Evolutionary conservation across 2,113 vertebrate genomes (phyloP).

Genomic region (Sclerurus mexicanus): DNA sequence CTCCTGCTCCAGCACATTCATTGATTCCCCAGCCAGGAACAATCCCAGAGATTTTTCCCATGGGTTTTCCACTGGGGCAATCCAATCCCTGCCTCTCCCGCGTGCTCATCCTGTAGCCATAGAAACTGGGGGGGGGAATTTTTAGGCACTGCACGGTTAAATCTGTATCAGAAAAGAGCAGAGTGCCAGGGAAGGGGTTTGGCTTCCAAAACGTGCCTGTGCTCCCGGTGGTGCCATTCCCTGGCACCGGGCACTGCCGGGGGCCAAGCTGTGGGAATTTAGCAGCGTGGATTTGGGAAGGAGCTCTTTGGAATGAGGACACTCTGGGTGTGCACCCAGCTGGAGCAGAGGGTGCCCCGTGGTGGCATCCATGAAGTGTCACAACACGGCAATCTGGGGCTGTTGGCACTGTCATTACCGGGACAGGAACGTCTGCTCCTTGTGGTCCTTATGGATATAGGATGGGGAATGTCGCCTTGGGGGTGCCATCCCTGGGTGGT

Average conservation of each 20-base stretch:
- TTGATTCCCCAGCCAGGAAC: neutral
- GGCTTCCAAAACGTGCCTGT: fast-evolving
- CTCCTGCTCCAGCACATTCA: neutral
- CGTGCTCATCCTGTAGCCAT: neutral
- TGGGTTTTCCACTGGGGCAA: neutral
- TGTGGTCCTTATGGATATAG: neutral
- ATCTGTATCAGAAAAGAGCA: neutral
- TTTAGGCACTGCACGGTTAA: neutral
- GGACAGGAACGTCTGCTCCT: neutral
- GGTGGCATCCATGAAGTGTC: too few relatives aligned
- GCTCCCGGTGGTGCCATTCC: neutral
- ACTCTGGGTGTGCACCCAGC: neutral
- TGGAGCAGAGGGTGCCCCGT: too few relatives aligned
- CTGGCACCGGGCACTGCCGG: neutral
- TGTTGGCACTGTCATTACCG: fast-evolving
- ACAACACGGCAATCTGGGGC: neutral
- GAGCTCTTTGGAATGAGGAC: neutral
- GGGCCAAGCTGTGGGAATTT: fast-evolving
- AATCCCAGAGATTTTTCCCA: neutral
- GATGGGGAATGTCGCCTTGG: too few relatives aligned
- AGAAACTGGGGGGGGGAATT: neutral
- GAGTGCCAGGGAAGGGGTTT: neutral
- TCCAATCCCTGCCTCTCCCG: neutral
- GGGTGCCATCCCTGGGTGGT: neutral
- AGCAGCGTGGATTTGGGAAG: fast-evolving